phyloP scores from a whole-genome alignment of 2,113 vertebrate genomes.

The Dunckerocampus dactyliophorus region DNA sequence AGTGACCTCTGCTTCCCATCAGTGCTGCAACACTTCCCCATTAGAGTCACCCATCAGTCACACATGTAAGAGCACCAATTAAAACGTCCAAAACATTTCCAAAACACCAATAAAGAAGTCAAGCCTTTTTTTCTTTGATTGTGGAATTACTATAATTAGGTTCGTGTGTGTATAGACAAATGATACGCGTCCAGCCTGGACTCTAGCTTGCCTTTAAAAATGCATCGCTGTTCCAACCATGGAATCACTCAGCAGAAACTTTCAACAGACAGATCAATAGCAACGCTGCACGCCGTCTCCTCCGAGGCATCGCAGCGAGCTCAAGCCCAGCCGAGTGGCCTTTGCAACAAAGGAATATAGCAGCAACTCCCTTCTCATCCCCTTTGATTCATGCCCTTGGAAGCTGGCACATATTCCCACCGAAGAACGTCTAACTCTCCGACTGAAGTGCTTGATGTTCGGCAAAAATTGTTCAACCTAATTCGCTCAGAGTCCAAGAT shows the following conservation, averaged over 20 bases:
- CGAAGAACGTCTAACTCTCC: constrained; percentile 45
- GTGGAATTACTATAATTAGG: constrained; percentile 46
- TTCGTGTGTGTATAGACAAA: constrained; percentile 51
- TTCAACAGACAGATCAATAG: constrained; percentile 74
- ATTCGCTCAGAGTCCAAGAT: constrained; percentile 50
- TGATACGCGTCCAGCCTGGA: constrained; percentile 49
- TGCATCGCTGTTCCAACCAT: constrained; percentile 54
- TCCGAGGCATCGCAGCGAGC: constrained; percentile 59
- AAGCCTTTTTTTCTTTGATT: not conserved
- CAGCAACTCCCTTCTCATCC: constrained; percentile 49
- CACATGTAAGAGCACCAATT: constrained; percentile 38
- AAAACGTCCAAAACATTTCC: constrained; percentile 30
- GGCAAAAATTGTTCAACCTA: constrained; percentile 57
- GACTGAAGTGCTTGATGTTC: constrained; percentile 53
- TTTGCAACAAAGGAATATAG: constrained; percentile 59
- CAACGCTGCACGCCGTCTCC: constrained; percentile 46
- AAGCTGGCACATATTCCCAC: constrained; percentile 59
- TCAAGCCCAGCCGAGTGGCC: constrained; percentile 64
- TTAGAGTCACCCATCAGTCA: constrained; percentile 49
- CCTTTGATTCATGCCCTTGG: constrained; percentile 63
- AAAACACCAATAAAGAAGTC: constrained; percentile 16
- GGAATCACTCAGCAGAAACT: constrained; percentile 67
- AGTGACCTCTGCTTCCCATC: constrained; percentile 44
- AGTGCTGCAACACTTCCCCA: constrained; percentile 16
- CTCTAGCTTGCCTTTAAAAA: constrained; percentile 52